phyloP scores from a whole-genome alignment of 30 jellyfish, hydroid and myxozoan species.

The Calvadosia cruxmelitensis region DNA sequence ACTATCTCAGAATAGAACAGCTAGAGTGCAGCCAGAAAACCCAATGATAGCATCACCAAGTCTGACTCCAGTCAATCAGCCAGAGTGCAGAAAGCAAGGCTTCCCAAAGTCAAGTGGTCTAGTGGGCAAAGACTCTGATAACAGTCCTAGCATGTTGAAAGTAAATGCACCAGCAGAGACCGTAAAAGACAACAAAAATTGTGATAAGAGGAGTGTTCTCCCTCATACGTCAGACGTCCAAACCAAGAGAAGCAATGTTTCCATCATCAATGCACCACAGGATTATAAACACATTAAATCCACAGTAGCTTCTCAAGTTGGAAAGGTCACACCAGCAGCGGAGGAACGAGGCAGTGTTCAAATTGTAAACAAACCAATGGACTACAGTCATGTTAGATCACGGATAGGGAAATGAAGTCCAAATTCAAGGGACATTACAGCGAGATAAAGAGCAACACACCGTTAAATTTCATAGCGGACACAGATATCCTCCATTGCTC shows the following conservation, averaged over 20 bases:
- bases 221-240: neutral
- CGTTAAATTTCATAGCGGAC: no score
- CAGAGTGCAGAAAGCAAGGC: no score
- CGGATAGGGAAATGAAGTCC: conserved; percentile 11
- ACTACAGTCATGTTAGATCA: conserved; percentile 43
- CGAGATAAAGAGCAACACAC: no score
- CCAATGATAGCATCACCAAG: neutral
- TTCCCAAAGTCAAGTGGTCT: conserved; percentile 29
- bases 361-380: conserved; percentile 35
- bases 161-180: conserved; percentile 13
- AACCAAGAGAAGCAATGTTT: conserved; percentile 5
- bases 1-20: neutral
- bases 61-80: no score
- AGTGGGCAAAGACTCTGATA: conserved; percentile 8
- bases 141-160: no score
- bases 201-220: no score
- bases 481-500: no score
- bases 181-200: neutral
- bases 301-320: conserved; percentile 15
- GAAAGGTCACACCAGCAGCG: neutral
- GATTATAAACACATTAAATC: conserved; percentile 29
- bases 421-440: no score
- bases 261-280: conserved; percentile 26
- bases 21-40: neutral
- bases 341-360: conserved; percentile 22